Percentiles rank a stretch among this genome's conserved stretches.
Evolutionary conservation across 2,797 vertebrate genomes (phyloP).

Genomic region (Protonibea diacanthus): DNA sequence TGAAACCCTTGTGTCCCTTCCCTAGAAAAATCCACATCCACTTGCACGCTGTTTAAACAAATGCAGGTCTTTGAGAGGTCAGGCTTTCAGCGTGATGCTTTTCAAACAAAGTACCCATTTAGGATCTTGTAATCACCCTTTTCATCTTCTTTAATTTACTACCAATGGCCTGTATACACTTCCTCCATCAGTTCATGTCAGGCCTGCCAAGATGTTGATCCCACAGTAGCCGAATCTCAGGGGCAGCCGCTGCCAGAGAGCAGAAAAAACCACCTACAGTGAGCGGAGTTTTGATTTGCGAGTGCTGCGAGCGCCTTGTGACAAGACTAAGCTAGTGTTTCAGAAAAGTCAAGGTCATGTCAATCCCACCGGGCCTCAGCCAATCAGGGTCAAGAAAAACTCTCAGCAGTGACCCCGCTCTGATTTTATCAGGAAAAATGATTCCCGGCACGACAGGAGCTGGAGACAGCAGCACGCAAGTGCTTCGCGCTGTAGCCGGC

Average conservation of each 20-base stretch:
- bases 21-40: background rate
- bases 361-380: background rate
- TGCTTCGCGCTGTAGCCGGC: slow-evolving; percentile 13
- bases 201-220: slow-evolving; percentile 50
- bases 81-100: slow-evolving; percentile 15
- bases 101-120: slow-evolving; percentile 64
- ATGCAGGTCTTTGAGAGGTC: slow-evolving; percentile 36
- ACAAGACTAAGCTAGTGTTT: slow-evolving; percentile 58
- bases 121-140: slow-evolving; percentile 45
- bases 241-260: slow-evolving; percentile 40
- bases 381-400: slow-evolving; percentile 36
- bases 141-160: slow-evolving; percentile 57
- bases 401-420: slow-evolving; percentile 26
- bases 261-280: slow-evolving; percentile 56
- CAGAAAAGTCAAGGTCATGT: slow-evolving; percentile 45
- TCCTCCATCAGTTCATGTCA: slow-evolving; percentile 51
- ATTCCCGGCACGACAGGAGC: slow-evolving; percentile 23
- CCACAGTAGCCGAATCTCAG: slow-evolving; percentile 54
- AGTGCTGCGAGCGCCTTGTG: slow-evolving; percentile 26
- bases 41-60: slow-evolving; percentile 19
- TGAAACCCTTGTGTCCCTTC: slow-evolving; percentile 1
- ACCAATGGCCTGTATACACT: slow-evolving; percentile 30
- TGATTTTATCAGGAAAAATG: slow-evolving; percentile 62
- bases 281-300: slow-evolving; percentile 54
- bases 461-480: slow-evolving; percentile 24